Evolutionary conservation across 1,140 invertebrate genomes (phyloP).

Genomic region (Dreissena rostriformis): DNA sequence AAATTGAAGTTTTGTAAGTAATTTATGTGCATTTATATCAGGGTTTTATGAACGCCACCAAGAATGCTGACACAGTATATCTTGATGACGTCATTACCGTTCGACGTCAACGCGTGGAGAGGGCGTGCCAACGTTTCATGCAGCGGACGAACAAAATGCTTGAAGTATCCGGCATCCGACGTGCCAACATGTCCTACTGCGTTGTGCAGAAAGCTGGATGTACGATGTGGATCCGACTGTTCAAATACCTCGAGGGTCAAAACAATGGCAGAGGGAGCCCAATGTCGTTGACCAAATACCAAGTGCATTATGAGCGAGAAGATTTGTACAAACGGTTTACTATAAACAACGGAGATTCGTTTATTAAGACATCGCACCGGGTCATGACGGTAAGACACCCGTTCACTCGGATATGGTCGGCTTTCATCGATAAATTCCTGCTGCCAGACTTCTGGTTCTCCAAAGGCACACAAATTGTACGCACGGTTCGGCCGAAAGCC

Average conservation of each 20-base stretch:
- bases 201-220: constrained; percentile 29
- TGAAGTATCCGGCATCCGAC: background rate
- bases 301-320: background rate
- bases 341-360: background rate
- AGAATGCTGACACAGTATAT: no score
- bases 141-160: background rate
- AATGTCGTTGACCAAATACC: constrained; percentile 5
- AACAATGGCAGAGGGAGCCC: constrained; percentile 1
- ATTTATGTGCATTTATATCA: no score
- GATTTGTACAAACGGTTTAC: constrained; percentile 25
- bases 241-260: constrained; percentile 29
- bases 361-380: background rate
- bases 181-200: constrained; percentile 3
- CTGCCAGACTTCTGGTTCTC: constrained; percentile 61
- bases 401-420: constrained; percentile 60
- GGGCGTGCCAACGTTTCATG: no score
- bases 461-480: constrained; percentile 44
- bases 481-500: constrained; percentile 28
- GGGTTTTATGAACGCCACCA: no score
- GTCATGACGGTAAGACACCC: constrained; percentile 60
- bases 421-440: constrained; percentile 63
- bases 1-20: no score
- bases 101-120: no score
- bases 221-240: constrained; percentile 36
- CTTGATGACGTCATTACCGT: no score